These are phyloP conservation scores for Trichonephila inaurata DNA, from an alignment of 1,140 invertebrate species.

Conservation along the genomic window DNA sequence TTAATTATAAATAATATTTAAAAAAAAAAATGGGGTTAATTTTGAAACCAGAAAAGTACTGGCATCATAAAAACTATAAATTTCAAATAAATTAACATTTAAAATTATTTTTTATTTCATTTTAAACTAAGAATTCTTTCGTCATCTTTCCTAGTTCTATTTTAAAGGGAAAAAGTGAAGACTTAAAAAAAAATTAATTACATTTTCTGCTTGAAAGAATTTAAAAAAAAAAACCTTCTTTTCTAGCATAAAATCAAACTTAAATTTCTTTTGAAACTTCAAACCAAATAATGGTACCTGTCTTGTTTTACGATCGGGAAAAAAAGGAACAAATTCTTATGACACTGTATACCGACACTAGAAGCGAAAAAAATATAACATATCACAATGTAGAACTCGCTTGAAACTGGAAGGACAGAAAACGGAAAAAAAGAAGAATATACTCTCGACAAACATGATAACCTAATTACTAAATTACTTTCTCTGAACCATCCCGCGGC, in stretches of 20 bases:
- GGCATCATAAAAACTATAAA: too few species aligned
- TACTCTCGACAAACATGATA: conserved; percentile 7
- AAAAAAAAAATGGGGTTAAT: too few species aligned
- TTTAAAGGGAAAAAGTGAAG: too few species aligned
- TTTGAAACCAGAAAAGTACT: too few species aligned
- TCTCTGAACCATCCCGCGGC: background rate
- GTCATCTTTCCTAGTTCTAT: too few species aligned
- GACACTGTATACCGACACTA: background rate
- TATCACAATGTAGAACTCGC: background rate
- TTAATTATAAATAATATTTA: too few species aligned
- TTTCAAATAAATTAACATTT: too few species aligned
- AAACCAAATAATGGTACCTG: background rate
- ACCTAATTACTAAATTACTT: conserved; percentile 45
- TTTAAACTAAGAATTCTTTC: too few species aligned
- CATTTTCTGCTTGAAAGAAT: background rate
- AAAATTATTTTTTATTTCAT: too few species aligned
- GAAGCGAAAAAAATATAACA: background rate
- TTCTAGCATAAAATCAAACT: background rate
- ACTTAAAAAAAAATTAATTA: background rate
- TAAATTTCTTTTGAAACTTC: background rate
- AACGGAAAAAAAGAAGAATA: background rate
- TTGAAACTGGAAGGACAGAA: background rate
- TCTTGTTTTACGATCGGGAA: background rate
- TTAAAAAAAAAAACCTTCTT: background rate
- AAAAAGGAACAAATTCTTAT: background rate